Conservation (phyloP, 2,888 invertebrate species). For the Pogonocherus hispidulus region DNA sequence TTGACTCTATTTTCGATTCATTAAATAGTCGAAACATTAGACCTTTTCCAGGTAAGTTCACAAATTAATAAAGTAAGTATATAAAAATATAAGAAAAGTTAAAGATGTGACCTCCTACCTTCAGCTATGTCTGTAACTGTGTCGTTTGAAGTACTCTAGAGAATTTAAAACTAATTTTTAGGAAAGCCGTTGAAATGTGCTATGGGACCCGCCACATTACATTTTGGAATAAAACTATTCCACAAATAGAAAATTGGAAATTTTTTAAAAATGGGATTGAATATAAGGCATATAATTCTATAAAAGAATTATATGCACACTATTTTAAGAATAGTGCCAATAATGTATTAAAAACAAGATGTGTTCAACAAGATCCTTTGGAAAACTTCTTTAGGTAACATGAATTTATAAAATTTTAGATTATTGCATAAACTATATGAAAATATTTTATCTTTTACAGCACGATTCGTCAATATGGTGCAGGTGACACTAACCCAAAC, state of each 20-base stretch:
- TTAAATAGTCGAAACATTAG: not conserved
- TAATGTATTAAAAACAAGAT: not conserved
- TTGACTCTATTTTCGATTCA: not conserved
- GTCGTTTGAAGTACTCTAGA: no score
- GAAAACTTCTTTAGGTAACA: not conserved
- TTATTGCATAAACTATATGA: not conserved
- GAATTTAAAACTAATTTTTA: no score
- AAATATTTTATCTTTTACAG: slow-evolving; percentile 4
- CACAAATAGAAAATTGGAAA: not conserved
- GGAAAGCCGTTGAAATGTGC: not conserved
- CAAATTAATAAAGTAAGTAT: not conserved
- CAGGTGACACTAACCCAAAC: not conserved
- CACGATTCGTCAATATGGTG: not conserved
- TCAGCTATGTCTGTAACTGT: no score
- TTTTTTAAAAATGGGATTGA: not conserved
- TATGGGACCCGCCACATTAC: not conserved
- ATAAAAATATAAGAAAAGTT: not conserved
- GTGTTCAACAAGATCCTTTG: not conserved
- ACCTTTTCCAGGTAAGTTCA: not conserved
- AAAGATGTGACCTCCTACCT: no score
- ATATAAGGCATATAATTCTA: not conserved
- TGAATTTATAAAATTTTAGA: not conserved
- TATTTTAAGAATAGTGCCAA: not conserved
- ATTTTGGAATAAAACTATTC: not conserved
- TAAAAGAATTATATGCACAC: not conserved